A percentile compares a stretch with the other conserved stretches of the same genome.
Evolutionary conservation across 1,140 invertebrate species (phyloP).

Genomic region (Coenobita brevimanus): DNA sequence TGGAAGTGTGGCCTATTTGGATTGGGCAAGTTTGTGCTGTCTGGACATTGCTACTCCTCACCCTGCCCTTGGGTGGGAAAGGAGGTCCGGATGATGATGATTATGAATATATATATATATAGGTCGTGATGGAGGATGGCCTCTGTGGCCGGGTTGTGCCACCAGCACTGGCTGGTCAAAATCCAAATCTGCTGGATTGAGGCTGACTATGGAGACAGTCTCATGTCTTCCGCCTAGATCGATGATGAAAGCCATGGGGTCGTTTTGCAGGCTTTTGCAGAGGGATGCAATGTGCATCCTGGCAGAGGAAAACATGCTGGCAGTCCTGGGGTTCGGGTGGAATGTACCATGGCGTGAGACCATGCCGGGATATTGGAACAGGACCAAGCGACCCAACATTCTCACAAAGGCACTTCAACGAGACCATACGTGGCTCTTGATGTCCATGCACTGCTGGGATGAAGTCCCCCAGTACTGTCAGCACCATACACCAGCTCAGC

Average conservation of each 20-base stretch:
- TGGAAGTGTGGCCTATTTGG: too few species aligned
- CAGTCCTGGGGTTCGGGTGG: neutral
- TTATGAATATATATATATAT: too few species aligned
- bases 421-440: neutral
- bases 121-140: neutral
- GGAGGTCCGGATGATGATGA: too few species aligned
- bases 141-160: neutral
- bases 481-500: neutral
- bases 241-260: slow-evolving; percentile 9
- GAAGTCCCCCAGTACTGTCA: too few species aligned
- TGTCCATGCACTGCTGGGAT: neutral
- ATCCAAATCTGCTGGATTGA: neutral
- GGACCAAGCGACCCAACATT: neutral
- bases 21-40: too few species aligned
- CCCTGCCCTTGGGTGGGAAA: too few species aligned
- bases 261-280: neutral
- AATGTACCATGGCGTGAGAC: neutral
- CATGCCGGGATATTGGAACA: neutral
- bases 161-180: slow-evolving; percentile 3
- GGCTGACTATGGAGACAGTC: neutral
- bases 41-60: too few species aligned
- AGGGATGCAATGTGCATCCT: neutral
- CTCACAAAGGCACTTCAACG: neutral
- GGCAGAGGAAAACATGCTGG: slow-evolving; percentile 2
- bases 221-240: neutral